These are phyloP conservation scores for Engystomops pustulosus DNA, from an alignment of 2,113 vertebrate species.

Conservation along the genomic window DNA sequence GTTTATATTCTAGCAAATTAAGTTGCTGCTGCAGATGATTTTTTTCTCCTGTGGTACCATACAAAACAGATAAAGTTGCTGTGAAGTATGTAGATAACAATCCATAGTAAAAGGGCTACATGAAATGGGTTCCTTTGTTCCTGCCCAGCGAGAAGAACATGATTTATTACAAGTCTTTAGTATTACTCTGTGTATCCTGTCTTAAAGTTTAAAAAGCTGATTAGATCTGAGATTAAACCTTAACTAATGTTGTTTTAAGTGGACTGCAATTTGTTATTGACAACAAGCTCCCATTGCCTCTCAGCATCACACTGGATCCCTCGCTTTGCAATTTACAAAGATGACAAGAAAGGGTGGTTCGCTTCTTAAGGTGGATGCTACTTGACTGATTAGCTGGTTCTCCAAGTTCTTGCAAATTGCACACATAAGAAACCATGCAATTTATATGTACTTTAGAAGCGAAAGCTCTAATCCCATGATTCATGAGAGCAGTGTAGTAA, in stretches of 20 bases:
- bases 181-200: constrained; percentile 76
- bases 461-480: constrained; percentile 83
- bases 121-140: constrained; percentile 65
- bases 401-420: constrained; percentile 84
- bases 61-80: constrained; percentile 14
- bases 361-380: constrained; percentile 80
- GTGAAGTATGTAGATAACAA: constrained; percentile 50
- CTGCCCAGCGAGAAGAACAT: constrained; percentile 68
- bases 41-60: neutral
- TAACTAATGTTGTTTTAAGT: constrained; percentile 84
- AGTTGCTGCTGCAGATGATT: neutral
- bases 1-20: constrained; percentile 1
- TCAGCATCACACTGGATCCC: constrained; percentile 76
- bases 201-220: constrained; percentile 77
- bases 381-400: constrained; percentile 84
- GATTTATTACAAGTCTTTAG: constrained; percentile 77
- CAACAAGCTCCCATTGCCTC: constrained; percentile 71
- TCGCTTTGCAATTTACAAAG: constrained; percentile 81
- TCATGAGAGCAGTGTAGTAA: constrained; percentile 81
- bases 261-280: constrained; percentile 80
- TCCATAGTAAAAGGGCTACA: constrained; percentile 44
- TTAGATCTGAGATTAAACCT: constrained; percentile 78
- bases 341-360: constrained; percentile 79
- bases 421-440: constrained; percentile 82
- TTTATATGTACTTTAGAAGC: constrained; percentile 82